Conservation (phyloP, 2,113 vertebrate genomes). For the Oryzias celebensis region DNA sequence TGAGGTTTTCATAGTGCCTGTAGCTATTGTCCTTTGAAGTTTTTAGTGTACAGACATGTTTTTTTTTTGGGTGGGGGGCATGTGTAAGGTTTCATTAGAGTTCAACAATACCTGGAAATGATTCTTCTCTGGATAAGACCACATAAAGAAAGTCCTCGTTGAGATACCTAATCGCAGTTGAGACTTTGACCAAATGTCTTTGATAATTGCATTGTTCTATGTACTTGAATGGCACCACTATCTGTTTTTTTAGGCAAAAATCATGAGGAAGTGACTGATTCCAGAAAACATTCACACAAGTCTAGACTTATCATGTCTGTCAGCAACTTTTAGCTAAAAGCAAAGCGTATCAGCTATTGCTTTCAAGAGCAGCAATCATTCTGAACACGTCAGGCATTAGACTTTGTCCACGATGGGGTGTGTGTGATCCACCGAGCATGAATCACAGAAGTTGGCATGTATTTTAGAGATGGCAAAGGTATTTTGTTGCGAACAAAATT, state of each 20-base stretch:
- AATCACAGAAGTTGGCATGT: not conserved
- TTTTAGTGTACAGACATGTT: conserved; percentile 19
- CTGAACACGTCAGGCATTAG: conserved; percentile 7
- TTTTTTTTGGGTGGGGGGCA: conserved; percentile 31
- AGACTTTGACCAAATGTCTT: conserved; percentile 6
- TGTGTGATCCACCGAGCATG: conserved; percentile 7
- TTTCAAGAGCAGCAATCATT: not conserved
- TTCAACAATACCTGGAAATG: conserved; percentile 75
- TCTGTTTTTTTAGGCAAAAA: conserved; percentile 7
- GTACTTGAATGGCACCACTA: conserved; percentile 1
- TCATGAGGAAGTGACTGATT: conserved; percentile 19
- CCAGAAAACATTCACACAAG: conserved; percentile 1
- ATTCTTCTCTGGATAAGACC: conserved; percentile 11
- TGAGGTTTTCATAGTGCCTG: no score
- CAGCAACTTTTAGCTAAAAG: no score
- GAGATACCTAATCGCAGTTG: conserved; percentile 3
- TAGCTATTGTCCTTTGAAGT: no score
- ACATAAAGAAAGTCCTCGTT: conserved; percentile 14
- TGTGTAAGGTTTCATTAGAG: conserved; percentile 54
- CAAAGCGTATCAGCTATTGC: no score
- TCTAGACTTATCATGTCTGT: no score
- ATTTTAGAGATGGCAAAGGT: conserved; percentile 17
- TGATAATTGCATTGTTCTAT: not conserved
- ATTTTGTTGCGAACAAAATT: not conserved
- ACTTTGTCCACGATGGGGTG: conserved; percentile 33